These are phyloP conservation scores for Psittacula derbiana DNA, from an alignment of 2,797 vertebrate species.

Conservation along the genomic window DNA sequence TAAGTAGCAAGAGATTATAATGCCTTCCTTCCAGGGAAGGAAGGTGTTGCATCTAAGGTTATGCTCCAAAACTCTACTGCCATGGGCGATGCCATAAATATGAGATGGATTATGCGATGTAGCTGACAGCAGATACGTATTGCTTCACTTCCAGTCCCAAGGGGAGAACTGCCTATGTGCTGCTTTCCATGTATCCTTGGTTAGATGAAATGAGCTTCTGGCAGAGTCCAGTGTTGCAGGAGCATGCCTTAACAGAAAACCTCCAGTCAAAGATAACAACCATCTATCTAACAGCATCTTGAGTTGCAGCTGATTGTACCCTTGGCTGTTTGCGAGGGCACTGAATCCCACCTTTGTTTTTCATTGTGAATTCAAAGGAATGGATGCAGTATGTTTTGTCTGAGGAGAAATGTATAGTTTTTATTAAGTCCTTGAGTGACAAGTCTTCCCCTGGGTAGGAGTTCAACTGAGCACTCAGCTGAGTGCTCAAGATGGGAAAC, in stretches of 20 bases:
- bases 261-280: neutral
- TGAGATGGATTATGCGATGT: neutral
- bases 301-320: neutral
- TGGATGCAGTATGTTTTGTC: neutral
- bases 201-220: neutral
- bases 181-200: neutral
- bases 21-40: neutral
- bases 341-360: neutral
- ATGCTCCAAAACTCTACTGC: neutral
- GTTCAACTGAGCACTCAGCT: neutral
- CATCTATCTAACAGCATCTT: neutral
- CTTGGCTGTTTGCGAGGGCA: neutral
- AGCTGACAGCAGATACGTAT: accelerated
- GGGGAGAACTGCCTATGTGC: accelerated
- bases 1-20: neutral
- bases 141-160: neutral
- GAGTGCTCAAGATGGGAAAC: neutral
- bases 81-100: neutral
- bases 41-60: neutral
- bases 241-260: neutral
- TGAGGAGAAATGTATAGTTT: neutral
- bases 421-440: neutral
- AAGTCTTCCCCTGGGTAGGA: neutral
- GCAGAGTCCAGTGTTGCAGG: neutral
- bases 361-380: neutral